Percentiles rank a stretch among this genome's conserved stretches.
These are phyloP conservation scores for Diplosoma virens DNA, from an alignment of 23 tunicate genomes.

Conservation along the genomic window DNA sequence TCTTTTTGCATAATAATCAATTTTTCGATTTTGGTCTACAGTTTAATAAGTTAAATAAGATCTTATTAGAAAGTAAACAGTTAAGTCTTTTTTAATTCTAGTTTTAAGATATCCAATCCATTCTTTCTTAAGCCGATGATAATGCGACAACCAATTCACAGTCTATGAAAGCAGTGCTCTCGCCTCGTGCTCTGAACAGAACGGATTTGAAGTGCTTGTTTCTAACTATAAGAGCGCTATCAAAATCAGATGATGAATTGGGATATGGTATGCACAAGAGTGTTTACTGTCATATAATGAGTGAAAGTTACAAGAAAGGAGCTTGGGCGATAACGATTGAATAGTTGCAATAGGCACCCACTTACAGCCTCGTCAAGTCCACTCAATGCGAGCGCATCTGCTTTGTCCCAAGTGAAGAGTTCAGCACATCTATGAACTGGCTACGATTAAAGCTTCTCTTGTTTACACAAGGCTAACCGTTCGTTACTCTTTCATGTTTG, in stretches of 20 bases:
- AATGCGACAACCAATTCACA: no score
- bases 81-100: no score
- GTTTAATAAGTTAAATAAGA: no score
- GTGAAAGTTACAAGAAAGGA: not conserved
- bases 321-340: not conserved
- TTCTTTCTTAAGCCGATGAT: no score
- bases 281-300: not conserved
- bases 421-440: not conserved
- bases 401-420: not conserved
- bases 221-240: not conserved
- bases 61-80: no score
- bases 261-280: not conserved
- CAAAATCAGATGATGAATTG: not conserved
- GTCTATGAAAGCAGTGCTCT: no score
- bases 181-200: not conserved
- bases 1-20: no score
- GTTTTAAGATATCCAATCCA: no score
- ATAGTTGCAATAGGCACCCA: conserved; percentile 6
- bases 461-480: not conserved
- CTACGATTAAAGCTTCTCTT: not conserved
- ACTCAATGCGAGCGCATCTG: conserved; percentile 6
- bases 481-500: not conserved
- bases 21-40: no score
- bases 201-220: conserved; percentile 6
- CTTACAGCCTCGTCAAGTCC: not conserved